Evolutionary conservation across 2,888 invertebrate genomes (phyloP), one percentile per base, ranked within the genome.

Genomic region (Cacoxenus indagator): DNA sequence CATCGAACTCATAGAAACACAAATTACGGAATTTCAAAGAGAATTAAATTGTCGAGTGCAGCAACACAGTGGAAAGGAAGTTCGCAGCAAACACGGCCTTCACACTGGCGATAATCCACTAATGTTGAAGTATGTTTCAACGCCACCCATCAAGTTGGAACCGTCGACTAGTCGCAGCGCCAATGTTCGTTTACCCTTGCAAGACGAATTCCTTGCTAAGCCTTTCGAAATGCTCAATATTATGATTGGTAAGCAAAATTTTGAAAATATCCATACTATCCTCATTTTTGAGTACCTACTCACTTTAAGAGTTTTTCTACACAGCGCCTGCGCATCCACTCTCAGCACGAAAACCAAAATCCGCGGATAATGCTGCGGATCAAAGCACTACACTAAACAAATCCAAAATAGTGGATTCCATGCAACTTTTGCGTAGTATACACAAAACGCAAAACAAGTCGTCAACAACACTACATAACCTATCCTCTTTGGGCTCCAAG

Each of bases 61-160:
- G 45, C 74, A 71, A 68, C 70, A n/a, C 1, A 67, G 6, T 27
- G 68, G 67, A 45, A 67, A 68, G 6, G 65, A 55, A 37, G n/a
- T n/a, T n/a, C n/a, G n/a, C n/a, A n/a, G n/a, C n/a, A n/a, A 24
- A 31, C 24, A 64, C 57, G 59, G 9, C 5, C 4, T 9, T 11
- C 14, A 27, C 14, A 37, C 14, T 11, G 64, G 67, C 19, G 72
- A 71, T 6, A 77, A 78, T 43, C 70, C 73, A 2, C 67, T 86
- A 9, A 69, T 79, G 1, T 64, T 78, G 61, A 87, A 87, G 67
- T 83, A 82, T 22, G 77, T 87, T 2, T 84, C 81, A 0, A 87
- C 87, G 1, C 87, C 87, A 14, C 86, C 87, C 2, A 88, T 88
- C 2, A 84, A 77, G 55, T 72, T 84, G 14, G 85, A 86, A 14